These are phyloP conservation scores for Turritopsis rubra DNA, from an alignment of 30 jellyfish, hydroid and myxozoan genomes.

Conservation along the genomic window DNA sequence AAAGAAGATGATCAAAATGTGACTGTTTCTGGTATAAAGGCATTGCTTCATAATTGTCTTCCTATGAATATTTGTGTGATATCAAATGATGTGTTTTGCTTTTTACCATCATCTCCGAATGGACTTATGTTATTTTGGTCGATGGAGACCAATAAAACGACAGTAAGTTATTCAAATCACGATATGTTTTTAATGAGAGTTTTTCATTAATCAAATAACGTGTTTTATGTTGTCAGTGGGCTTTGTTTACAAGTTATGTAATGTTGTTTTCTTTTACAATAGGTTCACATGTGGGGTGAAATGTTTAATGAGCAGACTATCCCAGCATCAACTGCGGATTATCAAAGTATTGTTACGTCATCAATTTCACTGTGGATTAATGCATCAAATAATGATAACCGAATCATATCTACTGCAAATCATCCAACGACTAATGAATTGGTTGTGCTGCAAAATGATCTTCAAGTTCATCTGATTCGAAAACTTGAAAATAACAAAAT, in stretches of 20 bases:
- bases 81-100: conserved; percentile 27
- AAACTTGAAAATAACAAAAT: conserved; percentile 33
- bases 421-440: conserved; percentile 70
- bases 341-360: conserved; percentile 68
- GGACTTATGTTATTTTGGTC: conserved; percentile 80
- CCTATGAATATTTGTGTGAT: conserved; percentile 59
- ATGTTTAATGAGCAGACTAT: conserved; percentile 20
- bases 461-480: conserved; percentile 30
- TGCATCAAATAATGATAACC: conserved; percentile 35
- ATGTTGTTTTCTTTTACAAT: background rate
- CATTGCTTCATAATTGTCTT: conserved; percentile 78
- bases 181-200: background rate
- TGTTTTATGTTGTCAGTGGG: background rate
- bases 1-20: conserved; percentile 1
- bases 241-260: background rate
- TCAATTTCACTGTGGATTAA: conserved; percentile 82
- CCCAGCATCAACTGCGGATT: conserved; percentile 55
- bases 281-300: conserved; percentile 51
- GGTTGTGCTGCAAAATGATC: conserved; percentile 58
- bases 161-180: conserved; percentile 39
- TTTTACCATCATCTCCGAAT: conserved; percentile 48
- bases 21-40: conserved; percentile 29
- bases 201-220: background rate
- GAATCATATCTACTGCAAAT: conserved; percentile 49
- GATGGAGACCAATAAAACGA: conserved; percentile 31